Evolutionary conservation across 2,888 invertebrate genomes (phyloP), one percentile per base, ranked within the genome.

Genomic region (Diadromus collaris): DNA sequence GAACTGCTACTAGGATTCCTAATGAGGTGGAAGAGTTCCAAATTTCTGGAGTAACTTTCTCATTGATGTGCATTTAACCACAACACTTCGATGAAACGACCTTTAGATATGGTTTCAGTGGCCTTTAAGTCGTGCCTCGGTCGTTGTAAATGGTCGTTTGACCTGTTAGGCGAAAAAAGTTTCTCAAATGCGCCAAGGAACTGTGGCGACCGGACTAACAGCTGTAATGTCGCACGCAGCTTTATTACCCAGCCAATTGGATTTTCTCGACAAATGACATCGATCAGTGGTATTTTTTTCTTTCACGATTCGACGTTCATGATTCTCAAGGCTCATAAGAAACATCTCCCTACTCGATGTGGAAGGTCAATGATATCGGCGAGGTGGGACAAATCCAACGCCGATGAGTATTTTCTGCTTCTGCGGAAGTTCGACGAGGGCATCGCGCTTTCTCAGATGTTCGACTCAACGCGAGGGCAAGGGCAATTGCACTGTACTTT

Each of bases 171-270:
- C n/a, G n/a, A 16, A 48, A 48, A 19, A 48, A 13, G 19, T 48
- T 21, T 48, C 19, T 48, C 46, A 19, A 19, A n/a, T 16, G 19
- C 19, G 19, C n/a, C 46, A 19, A 2, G 46, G 3, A 19, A 21
- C 46, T 19, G 19, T 6, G 19, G 19, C 19, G 46, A 21, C 19
- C 19, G 2, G 19, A 2, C 19, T 48, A 48, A n/a, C 46, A 16
- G 19, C n/a, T 48, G 46, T 13, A 21, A 48, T 48, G 46, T 48
- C 46, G 46, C 19, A 19, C 6, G n/a, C 54, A 65, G 75, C 71
- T 71, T 79, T 75, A 72, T 79, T 75, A 41, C 38, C 72, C 34
- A 61, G 68, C 73, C 73, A 73, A 79, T 76, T 69, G 51, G 80
- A 80, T 72, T 71, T 63, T 58, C 63, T 77, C 68, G 64, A 68